Conservation (phyloP, 2,113 vertebrate genomes). For the Martes martes region DNA sequence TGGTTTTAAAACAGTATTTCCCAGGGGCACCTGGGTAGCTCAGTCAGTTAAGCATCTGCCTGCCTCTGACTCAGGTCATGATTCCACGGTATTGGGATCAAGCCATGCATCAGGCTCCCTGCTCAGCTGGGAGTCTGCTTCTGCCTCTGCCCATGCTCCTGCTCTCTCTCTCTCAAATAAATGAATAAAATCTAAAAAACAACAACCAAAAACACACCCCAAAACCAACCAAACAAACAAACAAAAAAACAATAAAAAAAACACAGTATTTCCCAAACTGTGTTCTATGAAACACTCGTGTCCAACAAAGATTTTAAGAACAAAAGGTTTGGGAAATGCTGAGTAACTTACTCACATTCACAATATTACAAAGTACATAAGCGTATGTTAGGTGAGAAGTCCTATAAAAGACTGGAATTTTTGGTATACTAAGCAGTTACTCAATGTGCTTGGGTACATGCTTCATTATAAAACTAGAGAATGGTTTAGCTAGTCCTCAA, state of each 20-base stretch:
- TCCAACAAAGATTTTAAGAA: background rate
- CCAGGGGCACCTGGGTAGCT: background rate
- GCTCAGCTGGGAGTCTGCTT: background rate
- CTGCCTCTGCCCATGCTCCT: background rate
- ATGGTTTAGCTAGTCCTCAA: background rate
- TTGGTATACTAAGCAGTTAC: background rate
- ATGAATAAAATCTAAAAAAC: background rate
- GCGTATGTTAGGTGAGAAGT: background rate
- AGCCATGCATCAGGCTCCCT: background rate
- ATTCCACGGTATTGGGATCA: background rate
- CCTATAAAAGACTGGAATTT: background rate
- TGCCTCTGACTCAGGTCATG: background rate
- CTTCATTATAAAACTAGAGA: slow-evolving; percentile 7
- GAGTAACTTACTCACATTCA: background rate
- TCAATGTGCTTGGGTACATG: background rate
- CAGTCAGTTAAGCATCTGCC: background rate
- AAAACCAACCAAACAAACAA: background rate
- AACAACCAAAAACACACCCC: too few species aligned
- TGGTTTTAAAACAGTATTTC: slow-evolving; percentile 34
- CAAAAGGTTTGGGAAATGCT: background rate
- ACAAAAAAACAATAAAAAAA: too few species aligned
- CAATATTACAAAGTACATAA: background rate
- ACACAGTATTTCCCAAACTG: background rate
- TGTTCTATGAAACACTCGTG: background rate
- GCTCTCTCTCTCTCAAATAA: background rate